Conservation (phyloP, 2,888 invertebrate genomes). For the Drosophila helvetica region DNA sequence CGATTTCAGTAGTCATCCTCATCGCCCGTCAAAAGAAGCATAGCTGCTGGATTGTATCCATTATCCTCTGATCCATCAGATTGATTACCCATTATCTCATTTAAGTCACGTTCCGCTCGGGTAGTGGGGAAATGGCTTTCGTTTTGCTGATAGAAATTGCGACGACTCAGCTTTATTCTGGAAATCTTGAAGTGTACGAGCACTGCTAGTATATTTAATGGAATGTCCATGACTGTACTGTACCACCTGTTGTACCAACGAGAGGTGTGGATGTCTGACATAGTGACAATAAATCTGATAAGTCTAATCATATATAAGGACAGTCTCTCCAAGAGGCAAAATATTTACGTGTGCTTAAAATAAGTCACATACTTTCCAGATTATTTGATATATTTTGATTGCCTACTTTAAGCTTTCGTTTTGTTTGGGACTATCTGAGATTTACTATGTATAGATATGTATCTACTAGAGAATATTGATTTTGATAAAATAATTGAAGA, state of each 20-base stretch:
- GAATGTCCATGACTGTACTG: not conserved
- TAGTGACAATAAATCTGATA: not conserved
- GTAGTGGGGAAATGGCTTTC: not conserved
- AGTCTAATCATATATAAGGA: not conserved
- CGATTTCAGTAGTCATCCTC: too few species aligned
- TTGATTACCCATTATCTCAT: not conserved
- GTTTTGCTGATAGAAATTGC: not conserved
- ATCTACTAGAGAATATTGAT: too few species aligned
- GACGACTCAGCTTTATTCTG: not conserved
- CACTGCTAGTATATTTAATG: not conserved
- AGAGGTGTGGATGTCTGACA: not conserved
- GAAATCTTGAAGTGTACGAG: not conserved
- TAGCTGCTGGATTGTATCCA: too few species aligned
- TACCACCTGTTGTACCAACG: not conserved
- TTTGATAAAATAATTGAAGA: too few species aligned
- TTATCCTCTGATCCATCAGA: not conserved
- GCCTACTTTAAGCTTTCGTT: not conserved
- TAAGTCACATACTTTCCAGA: not conserved
- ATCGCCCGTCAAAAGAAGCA: too few species aligned
- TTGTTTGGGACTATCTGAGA: not conserved
- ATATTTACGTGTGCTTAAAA: too few species aligned
- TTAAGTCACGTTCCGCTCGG: not conserved
- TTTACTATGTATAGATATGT: slow-evolving; percentile 21
- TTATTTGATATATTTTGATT: not conserved
- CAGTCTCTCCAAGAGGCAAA: not conserved